Base-by-base conservation (phyloP, 2,113 vertebrate genomes). In the Echinops telfairi region DNA sequence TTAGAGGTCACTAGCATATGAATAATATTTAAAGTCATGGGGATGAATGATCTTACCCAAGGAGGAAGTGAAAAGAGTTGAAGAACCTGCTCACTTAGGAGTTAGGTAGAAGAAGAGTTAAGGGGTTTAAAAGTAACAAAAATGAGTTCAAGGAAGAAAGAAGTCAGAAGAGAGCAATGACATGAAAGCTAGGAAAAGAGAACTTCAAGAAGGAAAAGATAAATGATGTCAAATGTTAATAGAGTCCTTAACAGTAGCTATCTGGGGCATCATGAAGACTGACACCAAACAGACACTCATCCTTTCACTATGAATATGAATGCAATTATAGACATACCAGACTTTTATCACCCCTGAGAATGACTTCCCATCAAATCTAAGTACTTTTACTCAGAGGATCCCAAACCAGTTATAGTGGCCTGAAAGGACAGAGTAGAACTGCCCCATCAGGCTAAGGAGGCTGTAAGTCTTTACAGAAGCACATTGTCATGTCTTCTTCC, bases 311-410 rank as follows among this genome's bases (percentile, higher is more conserved):
- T 0, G 83, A 6, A 73, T 58, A 15, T 84, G 20, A 93, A 89
- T 77, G 40, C 19, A 94, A 11, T 80, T 22, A 81, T 0, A 91
- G 31, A 38, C 6, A 76, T 25, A 23, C 6, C 40, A 78, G 60
- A 23, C 58, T 77, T 78, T 82, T 76, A 80, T 25, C 12, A 33
- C 25, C 53, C 77, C 47, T 75, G 57, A 82, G 43, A 89, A 85
- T 25, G 20, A 88, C 43, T 53, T 87, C 12, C 8, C 43, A 86
- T 60, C 17, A 93, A 92, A 93, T 78, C n/a, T 20, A 93, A 84
- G 38, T 25, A 57, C 27, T 79, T 79, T n/a, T 60, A 82, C 5
- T 83, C 19, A 82, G 64, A 9, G 14, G 25, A 14, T 12, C 11
- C 66, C 2, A 2, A 68, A 31, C 27, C 2, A 64, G 17, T 64